Evolutionary conservation across 2,113 vertebrate genomes (phyloP).

Genomic region (Ovis canadensis): DNA sequence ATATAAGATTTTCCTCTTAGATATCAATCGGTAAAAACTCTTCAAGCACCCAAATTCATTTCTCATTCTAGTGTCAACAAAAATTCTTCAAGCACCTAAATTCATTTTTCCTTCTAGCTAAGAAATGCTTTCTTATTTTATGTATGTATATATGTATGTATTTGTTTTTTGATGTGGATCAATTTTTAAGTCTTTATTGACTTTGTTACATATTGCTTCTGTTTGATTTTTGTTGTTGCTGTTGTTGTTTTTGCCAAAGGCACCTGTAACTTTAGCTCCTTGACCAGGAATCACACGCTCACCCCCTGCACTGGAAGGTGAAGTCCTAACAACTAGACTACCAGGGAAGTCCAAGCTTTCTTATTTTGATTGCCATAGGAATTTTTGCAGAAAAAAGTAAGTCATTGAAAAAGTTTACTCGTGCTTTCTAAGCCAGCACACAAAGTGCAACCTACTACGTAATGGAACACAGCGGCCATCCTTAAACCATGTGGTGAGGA

Average conservation of each 20-base stretch:
- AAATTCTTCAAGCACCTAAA: not conserved
- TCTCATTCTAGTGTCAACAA: not conserved
- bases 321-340: not conserved
- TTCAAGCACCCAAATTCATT: not conserved
- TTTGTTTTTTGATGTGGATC: not conserved
- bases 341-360: not conserved
- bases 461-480: fast-evolving
- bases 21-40: not conserved
- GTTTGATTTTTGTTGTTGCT: not conserved
- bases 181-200: not conserved
- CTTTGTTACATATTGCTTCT: not conserved
- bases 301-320: not conserved
- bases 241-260: not conserved
- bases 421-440: not conserved
- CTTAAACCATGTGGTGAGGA: not conserved
- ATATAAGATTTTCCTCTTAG: not conserved
- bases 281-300: not conserved
- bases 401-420: not conserved
- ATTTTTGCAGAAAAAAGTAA: not conserved
- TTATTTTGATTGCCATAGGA: not conserved
- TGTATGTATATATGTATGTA: not conserved
- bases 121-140: not conserved
- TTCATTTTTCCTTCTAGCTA: not conserved
- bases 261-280: not conserved
- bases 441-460: fast-evolving